phyloP scores from a whole-genome alignment of 2,797 vertebrate species.

The Nyctibius grandis region DNA sequence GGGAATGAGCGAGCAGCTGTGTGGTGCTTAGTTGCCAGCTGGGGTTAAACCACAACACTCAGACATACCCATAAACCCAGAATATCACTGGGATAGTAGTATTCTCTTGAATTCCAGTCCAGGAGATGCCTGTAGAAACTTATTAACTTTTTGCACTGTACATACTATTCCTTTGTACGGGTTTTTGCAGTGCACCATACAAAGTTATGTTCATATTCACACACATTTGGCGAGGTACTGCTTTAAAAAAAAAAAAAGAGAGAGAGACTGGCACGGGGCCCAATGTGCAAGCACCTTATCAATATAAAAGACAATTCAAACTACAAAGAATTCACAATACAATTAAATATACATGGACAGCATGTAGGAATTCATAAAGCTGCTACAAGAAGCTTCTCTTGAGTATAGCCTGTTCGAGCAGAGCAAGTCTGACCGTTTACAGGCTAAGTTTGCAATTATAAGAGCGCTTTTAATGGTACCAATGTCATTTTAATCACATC shows the following conservation, averaged over 20 bases:
- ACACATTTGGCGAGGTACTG: neutral
- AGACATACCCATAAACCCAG: neutral
- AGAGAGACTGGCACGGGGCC: no score
- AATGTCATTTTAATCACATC: neutral
- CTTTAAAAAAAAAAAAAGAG: no score
- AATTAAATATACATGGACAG: neutral
- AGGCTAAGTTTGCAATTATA: neutral
- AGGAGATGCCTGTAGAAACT: neutral
- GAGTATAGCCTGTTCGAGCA: neutral
- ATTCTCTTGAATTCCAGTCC: neutral
- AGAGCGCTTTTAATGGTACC: neutral
- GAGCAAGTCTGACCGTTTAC: neutral
- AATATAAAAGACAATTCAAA: neutral
- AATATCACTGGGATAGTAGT: neutral
- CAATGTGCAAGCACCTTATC: neutral
- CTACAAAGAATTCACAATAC: neutral
- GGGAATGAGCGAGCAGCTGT: no score
- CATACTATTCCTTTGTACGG: neutral
- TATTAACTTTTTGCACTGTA: neutral
- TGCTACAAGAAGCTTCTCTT: neutral
- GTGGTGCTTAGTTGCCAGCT: no score
- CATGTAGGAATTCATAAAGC: neutral
- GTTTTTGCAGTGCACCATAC: neutral
- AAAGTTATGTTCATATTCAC: neutral
- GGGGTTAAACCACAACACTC: no score